These are phyloP conservation scores for Dasyornis broadbenti DNA, from an alignment of 2,113 vertebrate species.

Conservation along the genomic window DNA sequence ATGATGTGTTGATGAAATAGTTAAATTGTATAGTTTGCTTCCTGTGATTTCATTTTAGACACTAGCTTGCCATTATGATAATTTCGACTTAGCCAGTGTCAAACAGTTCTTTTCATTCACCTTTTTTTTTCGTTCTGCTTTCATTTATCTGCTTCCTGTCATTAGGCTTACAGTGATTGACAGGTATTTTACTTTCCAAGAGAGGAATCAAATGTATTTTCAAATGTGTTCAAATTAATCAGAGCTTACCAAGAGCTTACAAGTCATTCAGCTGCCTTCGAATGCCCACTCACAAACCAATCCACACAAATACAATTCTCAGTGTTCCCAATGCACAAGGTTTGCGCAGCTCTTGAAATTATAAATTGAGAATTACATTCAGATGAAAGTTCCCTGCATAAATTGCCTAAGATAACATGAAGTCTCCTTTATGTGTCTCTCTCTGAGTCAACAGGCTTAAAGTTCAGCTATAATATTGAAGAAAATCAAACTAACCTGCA, in stretches of 20 bases:
- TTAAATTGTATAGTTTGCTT: not conserved
- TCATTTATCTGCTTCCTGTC: not conserved
- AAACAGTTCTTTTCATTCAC: not conserved
- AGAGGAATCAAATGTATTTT: not conserved
- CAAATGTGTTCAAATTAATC: not conserved
- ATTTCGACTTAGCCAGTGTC: not conserved
- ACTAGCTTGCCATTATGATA: not conserved
- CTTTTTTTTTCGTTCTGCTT: not conserved
- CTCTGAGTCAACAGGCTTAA: not conserved
- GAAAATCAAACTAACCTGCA: not conserved
- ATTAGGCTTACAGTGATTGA: not conserved
- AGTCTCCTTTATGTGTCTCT: not conserved
- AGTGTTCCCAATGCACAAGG: not conserved
- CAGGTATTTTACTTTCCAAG: not conserved
- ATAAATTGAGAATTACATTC: slow-evolving; percentile 2
- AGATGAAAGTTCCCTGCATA: not conserved
- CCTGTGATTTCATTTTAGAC: not conserved
- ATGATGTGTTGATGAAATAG: not conserved
- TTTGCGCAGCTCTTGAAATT: not conserved
- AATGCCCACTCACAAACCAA: not conserved
- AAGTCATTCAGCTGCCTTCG: not conserved
- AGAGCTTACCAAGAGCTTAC: not conserved
- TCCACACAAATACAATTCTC: not conserved
- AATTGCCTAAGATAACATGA: not conserved
- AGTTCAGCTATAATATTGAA: not conserved